Evolutionary conservation across 2,113 vertebrate genomes (phyloP).

Genomic region (Aegithalos caudatus): DNA sequence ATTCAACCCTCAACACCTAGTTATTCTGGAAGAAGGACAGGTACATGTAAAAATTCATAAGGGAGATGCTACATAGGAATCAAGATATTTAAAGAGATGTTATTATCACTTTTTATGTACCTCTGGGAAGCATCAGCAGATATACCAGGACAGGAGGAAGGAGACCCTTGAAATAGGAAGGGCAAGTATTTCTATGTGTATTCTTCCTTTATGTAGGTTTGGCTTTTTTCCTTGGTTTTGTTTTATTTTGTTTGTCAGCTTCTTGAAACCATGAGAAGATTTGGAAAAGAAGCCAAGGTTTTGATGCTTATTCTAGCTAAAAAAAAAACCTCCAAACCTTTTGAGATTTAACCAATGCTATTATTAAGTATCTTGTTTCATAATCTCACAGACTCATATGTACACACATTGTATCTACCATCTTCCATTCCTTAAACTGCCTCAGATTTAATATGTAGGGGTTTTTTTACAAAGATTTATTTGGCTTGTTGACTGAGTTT

Average conservation of each 20-base stretch:
- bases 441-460: not conserved
- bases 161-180: not conserved
- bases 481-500: constrained; percentile 61
- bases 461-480: constrained; percentile 60
- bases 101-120: not conserved
- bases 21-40: not conserved
- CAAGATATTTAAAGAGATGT: not conserved
- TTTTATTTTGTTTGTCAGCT: not conserved
- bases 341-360: constrained; percentile 1
- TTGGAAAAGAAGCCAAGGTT: not conserved
- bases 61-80: not conserved
- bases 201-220: not conserved
- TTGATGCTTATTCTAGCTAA: not conserved
- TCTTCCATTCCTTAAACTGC: constrained; percentile 24
- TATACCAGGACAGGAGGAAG: not conserved
- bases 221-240: not conserved
- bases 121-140: not conserved
- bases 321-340: not conserved
- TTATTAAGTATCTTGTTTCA: constrained; percentile 35
- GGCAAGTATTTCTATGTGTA: not conserved
- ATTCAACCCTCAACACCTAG: too few species aligned
- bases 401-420: constrained; percentile 28
- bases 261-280: not conserved
- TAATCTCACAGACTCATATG: constrained; percentile 1
- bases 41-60: not conserved